Base-by-base conservation (phyloP, 2,113 vertebrate species). In the Charina bottae region DNA sequence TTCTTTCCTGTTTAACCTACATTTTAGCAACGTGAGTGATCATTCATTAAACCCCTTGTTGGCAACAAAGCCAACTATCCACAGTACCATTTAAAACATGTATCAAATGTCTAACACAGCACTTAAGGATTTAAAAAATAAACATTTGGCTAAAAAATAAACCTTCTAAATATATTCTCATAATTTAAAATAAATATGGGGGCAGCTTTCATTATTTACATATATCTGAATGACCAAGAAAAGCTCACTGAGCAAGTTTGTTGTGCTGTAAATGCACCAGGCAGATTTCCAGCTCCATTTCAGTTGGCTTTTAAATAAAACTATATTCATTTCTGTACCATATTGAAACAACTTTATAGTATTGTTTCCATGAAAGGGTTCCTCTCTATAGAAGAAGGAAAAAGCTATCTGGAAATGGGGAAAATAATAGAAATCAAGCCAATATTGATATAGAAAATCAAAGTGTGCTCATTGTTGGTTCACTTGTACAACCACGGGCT, bases 391-490 rank as follows among this genome's bases (percentile, higher is more conserved):
- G 59, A 58, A 28, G 90, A 87, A 87, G 17, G 11, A 7, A 59
- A 92, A 91, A 94, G 55, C 26, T 85, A 55, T 54, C 94, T 90
- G 88, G 86, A 90, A 85, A 91, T 93, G 92, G 23, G 13, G 64
- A 94, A 7, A 85, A 94, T 91, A 90, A 85, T 26, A 83, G 60
- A 85, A 93, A 72, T 21, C 68, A 60, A 89, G 53, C 37, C 78
- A 92, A 83, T 87, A 83, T 15, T 68, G 85, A 85, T 91, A 37
- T 59, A 94, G 46, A 89, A 95, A 94, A 93, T 91, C 86, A 89
- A 92, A 0, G 12, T 97, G 95, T 97, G 97, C 95, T 97, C 96
- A 92, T 91, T 88, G 62, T 85, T 94, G 90, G 92, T 17, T 95
- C 92, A 93, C 90, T 94, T 94, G 90, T 88, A 93, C 89, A 92